Percentiles rank a stretch among this genome's conserved stretches.
These are phyloP conservation scores for Sylvicola fuscatus DNA, from an alignment of 2,888 invertebrate species.

Conservation along the genomic window DNA sequence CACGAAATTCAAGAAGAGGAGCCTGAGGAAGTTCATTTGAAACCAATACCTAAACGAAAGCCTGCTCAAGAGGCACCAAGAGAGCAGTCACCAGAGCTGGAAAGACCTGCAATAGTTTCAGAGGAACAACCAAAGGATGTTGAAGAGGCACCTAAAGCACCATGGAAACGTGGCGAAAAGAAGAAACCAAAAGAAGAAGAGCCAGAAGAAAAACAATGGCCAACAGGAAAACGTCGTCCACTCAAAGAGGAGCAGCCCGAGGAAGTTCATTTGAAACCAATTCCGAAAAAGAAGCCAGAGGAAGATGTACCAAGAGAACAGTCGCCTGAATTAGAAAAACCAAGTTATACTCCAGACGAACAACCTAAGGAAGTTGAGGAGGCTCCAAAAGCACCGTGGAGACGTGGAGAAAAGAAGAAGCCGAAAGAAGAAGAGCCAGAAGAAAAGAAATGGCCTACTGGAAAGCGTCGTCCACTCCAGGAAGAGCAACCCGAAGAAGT, in stretches of 20 bases:
- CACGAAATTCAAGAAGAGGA: constrained; percentile 6
- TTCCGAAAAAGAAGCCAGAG: constrained; percentile 15
- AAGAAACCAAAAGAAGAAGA: constrained; percentile 11
- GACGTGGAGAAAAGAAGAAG: constrained; percentile 10
- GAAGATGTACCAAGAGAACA: constrained; percentile 15
- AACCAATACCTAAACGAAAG: constrained; percentile 26
- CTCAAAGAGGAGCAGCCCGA: constrained; percentile 23
- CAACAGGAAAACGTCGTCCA: constrained; percentile 18
- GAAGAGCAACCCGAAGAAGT: constrained; percentile 14
- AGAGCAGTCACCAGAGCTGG: constrained; percentile 6
- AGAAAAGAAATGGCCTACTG: constrained; percentile 9
- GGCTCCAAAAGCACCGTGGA: constrained; percentile 8
- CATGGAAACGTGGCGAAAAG: constrained; percentile 7
- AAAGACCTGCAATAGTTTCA: too few species aligned
- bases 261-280: constrained; percentile 19
- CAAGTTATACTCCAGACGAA: constrained; percentile 10
- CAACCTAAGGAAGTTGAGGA: constrained; percentile 6
- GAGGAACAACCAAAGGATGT: constrained; percentile 6
- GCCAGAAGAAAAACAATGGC: constrained; percentile 18
- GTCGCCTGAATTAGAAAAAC: constrained; percentile 11
- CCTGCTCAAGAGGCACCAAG: constrained; percentile 14
- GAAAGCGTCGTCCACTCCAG: constrained; percentile 9
- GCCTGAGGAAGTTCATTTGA: constrained; percentile 26
- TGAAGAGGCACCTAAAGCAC: constrained; percentile 3
- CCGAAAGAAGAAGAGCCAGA: constrained; percentile 11